Evolutionary conservation across 2,113 vertebrate species (phyloP).

Genomic region (Orycteropus afer): DNA sequence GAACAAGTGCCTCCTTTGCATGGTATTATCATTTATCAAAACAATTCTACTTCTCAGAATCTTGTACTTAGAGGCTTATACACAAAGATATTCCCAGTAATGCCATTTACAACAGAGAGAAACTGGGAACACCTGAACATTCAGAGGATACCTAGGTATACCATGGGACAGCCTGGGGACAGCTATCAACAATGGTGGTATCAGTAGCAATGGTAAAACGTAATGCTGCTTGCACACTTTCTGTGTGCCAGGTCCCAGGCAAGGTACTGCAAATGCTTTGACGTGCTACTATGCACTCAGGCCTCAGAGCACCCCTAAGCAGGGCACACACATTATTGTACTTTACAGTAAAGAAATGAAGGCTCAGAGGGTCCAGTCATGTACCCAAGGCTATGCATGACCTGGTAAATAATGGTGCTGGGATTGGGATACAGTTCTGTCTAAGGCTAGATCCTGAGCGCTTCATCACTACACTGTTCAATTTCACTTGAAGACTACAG

Average conservation of each 20-base stretch:
- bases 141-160: neutral
- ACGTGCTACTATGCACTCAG: neutral
- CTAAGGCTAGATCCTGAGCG: neutral
- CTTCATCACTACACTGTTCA: neutral
- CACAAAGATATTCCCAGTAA: neutral
- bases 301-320: neutral
- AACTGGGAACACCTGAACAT: neutral
- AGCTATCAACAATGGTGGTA: fast-evolving
- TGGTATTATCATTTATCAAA: neutral
- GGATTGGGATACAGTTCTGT: neutral
- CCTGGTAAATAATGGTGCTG: neutral
- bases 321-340: neutral
- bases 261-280: neutral
- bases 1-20: neutral
- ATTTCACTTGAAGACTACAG: neutral
- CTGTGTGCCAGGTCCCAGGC: neutral
- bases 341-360: neutral
- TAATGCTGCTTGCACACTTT: neutral
- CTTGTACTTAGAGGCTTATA: neutral
- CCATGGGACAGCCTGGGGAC: neutral
- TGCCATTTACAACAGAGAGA: neutral
- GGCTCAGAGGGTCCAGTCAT: neutral
- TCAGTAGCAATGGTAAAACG: fast-evolving
- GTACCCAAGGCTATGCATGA: neutral
- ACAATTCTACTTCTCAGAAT: neutral